Evolutionary conservation across 2,888 invertebrate species (phyloP).

Genomic region (Eupeodes latifasciatus): DNA sequence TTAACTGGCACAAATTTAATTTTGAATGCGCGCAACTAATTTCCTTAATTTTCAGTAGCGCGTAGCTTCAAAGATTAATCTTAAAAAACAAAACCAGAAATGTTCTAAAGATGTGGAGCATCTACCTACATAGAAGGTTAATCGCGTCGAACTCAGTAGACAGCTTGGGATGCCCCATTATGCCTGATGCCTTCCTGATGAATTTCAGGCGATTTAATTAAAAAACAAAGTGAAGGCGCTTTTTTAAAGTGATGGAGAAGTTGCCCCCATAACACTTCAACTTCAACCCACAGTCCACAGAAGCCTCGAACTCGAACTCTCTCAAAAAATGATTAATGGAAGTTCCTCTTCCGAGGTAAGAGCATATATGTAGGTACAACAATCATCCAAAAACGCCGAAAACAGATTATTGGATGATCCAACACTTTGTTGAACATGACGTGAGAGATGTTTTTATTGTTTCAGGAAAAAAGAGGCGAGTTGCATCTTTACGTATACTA

Average conservation of each 20-base stretch:
- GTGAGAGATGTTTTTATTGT: slow-evolving; percentile 73
- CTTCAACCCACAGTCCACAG: slow-evolving; percentile 54
- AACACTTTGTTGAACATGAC: slow-evolving; percentile 75
- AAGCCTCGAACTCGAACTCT: slow-evolving; percentile 58
- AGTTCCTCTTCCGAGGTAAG: slow-evolving; percentile 67
- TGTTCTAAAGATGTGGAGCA: slow-evolving; percentile 21
- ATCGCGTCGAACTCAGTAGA: slow-evolving; percentile 51
- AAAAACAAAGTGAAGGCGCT: slow-evolving; percentile 70
- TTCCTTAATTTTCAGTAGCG: slow-evolving; percentile 83
- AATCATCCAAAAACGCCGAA: slow-evolving; percentile 50
- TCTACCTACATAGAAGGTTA: slow-evolving; percentile 34
- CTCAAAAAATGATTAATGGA: slow-evolving; percentile 66
- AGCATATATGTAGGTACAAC: neutral
- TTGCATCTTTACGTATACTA: slow-evolving; percentile 57
- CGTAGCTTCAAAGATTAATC: slow-evolving; percentile 66
- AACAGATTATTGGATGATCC: slow-evolving; percentile 76
- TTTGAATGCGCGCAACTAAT: slow-evolving; percentile 71
- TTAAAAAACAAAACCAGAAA: neutral
- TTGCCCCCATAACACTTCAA: slow-evolving; percentile 26
- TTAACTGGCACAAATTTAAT: slow-evolving; percentile 67
- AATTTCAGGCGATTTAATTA: slow-evolving; percentile 73
- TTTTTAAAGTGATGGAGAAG: slow-evolving; percentile 41
- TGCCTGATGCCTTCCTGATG: slow-evolving; percentile 70
- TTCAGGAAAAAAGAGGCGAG: slow-evolving; percentile 67
- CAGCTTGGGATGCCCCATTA: slow-evolving; percentile 62